Evolutionary conservation across 2,797 vertebrate genomes (phyloP), one percentile per base, ranked within the genome.

Genomic region (Limosa lapponica): DNA sequence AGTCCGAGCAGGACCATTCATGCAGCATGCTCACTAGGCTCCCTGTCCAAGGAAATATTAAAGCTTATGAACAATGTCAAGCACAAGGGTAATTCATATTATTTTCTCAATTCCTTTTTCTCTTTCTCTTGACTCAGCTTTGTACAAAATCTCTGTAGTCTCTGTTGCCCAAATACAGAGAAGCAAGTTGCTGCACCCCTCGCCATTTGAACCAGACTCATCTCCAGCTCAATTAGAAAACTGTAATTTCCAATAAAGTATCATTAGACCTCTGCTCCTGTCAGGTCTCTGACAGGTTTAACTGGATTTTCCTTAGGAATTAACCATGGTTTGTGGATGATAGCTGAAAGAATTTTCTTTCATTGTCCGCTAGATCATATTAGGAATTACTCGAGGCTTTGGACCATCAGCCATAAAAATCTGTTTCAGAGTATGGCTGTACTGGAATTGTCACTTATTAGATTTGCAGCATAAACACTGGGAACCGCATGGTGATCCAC

Each of bases 401-500:
- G 73, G 82, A 85, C 39, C 39, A 16, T 36, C 65, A 75, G 25
- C 70, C 46, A 61, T 51, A 94, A 90, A 82, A 93, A 94, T 82
- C 49, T 70, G 52, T 49, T 94, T 81, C 46, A 65, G 79, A 95
- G 55, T 67, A 77, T 59, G 89, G 54, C 64, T 86, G 66, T 32
- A 22, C n/a, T 82, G 64, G 44, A 91, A 87, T 93, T 89, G 46
- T 82, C 49, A 41, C 44, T 94, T 77, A 91, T 25, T 77, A 91
- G 65, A 94, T 93, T 90, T 95, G 69, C 81, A 91, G 85, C 36
- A 44, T 92, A 94, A 95, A 81, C 87, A 66, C 67, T 95, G 51
- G 73, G 94, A 96, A 94, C 89, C 62, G n/a, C 67, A 48, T 87
- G 69, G 78, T 93, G 95, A 97, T 96, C 82, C 88, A 87, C 34